These are phyloP conservation scores for Bovichtus variegatus DNA, from an alignment of 2,797 vertebrate species.

Conservation along the genomic window DNA sequence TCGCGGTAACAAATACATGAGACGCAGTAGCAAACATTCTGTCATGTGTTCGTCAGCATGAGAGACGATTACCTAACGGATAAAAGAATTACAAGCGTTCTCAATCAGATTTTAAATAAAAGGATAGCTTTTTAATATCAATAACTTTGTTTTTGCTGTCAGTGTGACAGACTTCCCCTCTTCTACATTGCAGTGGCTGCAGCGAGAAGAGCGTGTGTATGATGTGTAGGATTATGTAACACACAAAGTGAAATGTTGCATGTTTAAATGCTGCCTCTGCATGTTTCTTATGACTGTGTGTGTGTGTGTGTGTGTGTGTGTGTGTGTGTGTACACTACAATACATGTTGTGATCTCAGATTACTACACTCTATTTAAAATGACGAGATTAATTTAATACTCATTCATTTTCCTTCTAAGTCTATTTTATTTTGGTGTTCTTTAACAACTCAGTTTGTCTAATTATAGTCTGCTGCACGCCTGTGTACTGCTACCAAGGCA, in stretches of 20 bases:
- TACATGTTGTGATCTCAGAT: neutral
- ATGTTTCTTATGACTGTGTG: neutral
- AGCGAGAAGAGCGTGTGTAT: neutral
- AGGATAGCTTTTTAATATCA: constrained; percentile 9
- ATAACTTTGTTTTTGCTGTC: neutral
- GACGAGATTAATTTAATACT: neutral
- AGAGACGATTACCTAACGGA: neutral
- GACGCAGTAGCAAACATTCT: neutral
- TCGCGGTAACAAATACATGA: constrained; percentile 16
- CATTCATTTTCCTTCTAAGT: constrained; percentile 3
- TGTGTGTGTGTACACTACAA: neutral
- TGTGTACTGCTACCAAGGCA: neutral
- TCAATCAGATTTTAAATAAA: constrained; percentile 21
- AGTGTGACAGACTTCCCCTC: constrained; percentile 9
- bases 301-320: constrained; percentile 1
- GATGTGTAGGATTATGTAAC: constrained; percentile 27
- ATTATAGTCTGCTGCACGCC: constrained; percentile 2
- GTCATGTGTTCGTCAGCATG: neutral
- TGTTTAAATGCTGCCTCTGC: constrained; percentile 21
- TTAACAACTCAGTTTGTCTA: neutral
- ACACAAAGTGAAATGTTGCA: constrained; percentile 13
- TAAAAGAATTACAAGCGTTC: neutral
- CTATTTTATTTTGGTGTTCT: neutral
- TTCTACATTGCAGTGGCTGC: neutral
- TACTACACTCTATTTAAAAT: neutral